Evolutionary conservation across 2,113 vertebrate genomes (phyloP).

Genomic region (Cricetomys ansorgei): DNA sequence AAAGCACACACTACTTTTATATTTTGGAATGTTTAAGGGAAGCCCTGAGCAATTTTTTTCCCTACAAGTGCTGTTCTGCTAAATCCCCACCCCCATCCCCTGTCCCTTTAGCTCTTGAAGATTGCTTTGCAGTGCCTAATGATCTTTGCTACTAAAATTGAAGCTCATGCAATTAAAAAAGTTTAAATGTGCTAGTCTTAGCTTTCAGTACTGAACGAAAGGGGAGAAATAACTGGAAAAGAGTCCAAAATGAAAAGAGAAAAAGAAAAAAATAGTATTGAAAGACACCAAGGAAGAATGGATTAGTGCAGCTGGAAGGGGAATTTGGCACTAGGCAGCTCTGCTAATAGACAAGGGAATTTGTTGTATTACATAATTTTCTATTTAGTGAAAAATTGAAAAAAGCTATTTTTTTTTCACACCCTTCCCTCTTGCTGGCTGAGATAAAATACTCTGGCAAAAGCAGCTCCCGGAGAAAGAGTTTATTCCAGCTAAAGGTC

Average conservation of each 20-base stretch:
- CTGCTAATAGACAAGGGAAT: background rate
- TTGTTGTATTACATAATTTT: background rate
- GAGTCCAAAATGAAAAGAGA: background rate
- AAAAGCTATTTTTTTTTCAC: background rate
- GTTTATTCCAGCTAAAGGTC: background rate
- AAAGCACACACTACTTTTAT: background rate
- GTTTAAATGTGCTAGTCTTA: background rate
- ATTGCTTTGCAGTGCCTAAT: background rate
- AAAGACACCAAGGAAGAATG: background rate
- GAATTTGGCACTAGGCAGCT: background rate
- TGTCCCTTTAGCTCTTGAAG: background rate
- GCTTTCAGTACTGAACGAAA: background rate
- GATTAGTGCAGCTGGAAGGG: background rate
- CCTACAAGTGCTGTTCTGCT: background rate
- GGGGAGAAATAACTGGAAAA: background rate
- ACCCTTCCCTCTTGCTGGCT: background rate
- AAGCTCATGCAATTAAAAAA: background rate
- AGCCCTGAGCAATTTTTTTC: background rate
- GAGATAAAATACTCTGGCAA: background rate
- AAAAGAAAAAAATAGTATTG: background rate
- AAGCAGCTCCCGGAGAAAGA: background rate
- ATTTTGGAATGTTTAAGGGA: background rate
- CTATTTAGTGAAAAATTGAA: background rate
- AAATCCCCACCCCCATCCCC: too few species aligned
- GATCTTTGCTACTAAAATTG: background rate